These are phyloP conservation scores for Meghimatium bilineatum DNA, from an alignment of 2,888 invertebrate species.

Conservation along the genomic window DNA sequence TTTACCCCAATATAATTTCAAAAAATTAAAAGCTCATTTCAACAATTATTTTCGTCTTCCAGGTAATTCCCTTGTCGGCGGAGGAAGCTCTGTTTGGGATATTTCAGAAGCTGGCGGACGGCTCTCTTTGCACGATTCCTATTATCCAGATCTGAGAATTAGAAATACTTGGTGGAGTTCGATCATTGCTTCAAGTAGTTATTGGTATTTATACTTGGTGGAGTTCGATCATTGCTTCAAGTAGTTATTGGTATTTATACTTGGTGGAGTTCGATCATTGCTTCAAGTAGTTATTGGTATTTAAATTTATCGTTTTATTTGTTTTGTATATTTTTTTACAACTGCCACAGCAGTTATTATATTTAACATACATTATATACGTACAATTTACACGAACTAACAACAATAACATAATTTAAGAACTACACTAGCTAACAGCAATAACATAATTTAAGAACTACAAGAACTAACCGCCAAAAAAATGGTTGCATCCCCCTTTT, in stretches of 20 bases:
- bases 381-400: too few relatives aligned
- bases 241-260: background rate
- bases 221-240: background rate
- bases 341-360: too few relatives aligned
- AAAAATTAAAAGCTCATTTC: too few relatives aligned
- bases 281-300: background rate
- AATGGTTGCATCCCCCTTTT: too few relatives aligned
- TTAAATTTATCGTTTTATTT: background rate
- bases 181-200: background rate
- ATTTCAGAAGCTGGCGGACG: background rate
- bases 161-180: background rate
- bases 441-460: too few relatives aligned
- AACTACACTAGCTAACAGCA: too few relatives aligned
- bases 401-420: too few relatives aligned
- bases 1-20: too few relatives aligned
- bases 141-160: background rate
- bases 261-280: too few relatives aligned
- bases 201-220: background rate
- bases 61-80: background rate
- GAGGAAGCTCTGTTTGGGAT: background rate
- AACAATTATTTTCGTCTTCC: constrained; percentile 59
- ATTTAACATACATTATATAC: too few relatives aligned
- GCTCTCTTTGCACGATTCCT: background rate
- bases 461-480: too few relatives aligned
- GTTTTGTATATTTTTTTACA: too few relatives aligned